A percentile compares a stretch with the other conserved stretches of the same genome.
These are phyloP conservation scores for Catharus minimus DNA, from an alignment of 2,113 vertebrate genomes.

Conservation along the genomic window DNA sequence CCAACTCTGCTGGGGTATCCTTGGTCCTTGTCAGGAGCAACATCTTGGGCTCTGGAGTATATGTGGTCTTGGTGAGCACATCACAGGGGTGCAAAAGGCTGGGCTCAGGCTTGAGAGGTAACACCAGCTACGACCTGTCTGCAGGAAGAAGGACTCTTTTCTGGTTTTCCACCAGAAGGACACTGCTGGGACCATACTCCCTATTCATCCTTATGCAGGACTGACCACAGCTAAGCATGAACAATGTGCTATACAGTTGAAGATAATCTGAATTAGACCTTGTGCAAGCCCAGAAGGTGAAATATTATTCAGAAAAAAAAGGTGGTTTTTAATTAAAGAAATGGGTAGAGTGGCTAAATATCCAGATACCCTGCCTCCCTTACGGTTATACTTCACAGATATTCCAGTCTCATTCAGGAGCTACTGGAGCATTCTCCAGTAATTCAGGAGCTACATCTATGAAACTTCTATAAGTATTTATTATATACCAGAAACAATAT, in stretches of 20 bases:
- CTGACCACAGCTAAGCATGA: not conserved
- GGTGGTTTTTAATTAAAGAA: not conserved
- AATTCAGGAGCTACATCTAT: not conserved
- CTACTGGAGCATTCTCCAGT: not conserved
- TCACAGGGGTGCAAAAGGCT: not conserved
- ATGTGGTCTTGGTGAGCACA: rapidly evolving
- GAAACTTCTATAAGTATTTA: not conserved
- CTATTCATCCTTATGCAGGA: not conserved
- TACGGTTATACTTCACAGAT: not conserved
- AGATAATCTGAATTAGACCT: not conserved
- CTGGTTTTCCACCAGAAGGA: not conserved
- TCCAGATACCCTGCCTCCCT: not conserved
- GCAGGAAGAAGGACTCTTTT: rapidly evolving
- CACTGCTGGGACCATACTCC: not conserved
- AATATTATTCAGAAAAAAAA: not conserved
- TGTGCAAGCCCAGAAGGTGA: not conserved
- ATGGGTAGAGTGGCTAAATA: not conserved
- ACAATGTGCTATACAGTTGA: rapidly evolving
- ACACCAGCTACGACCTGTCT: not conserved
- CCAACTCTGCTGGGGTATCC: not conserved
- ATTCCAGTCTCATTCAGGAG: not conserved
- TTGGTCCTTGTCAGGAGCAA: not conserved
- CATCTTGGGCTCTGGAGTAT: not conserved
- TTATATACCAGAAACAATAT: not conserved
- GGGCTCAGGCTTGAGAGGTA: not conserved